Conservation (phyloP, 2,797 vertebrate genomes). For the Cercopithecus petaurista region DNA sequence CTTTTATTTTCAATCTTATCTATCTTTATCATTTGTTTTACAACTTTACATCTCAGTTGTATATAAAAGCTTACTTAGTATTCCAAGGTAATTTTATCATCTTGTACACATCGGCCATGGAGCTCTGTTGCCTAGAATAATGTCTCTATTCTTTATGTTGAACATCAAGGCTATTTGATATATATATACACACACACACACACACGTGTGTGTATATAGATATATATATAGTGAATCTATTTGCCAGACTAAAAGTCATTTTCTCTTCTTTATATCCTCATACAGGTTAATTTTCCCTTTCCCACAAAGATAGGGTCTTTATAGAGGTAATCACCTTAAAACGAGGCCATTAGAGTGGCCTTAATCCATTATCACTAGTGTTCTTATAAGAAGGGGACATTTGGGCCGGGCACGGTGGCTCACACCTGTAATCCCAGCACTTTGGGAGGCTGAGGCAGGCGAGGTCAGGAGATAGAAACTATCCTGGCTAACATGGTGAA, state of each 20-base stretch:
- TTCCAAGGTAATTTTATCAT: neutral
- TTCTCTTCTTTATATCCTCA: neutral
- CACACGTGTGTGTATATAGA: too few relatives aligned
- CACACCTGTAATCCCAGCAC: too few relatives aligned
- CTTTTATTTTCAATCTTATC: neutral
- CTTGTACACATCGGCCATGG: too few relatives aligned
- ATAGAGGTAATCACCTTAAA: neutral
- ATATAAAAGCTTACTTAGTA: neutral
- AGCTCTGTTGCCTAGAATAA: neutral
- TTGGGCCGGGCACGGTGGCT: too few relatives aligned
- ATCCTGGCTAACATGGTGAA: too few relatives aligned
- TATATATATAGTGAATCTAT: neutral
- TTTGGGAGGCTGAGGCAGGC: too few relatives aligned
- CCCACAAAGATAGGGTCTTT: neutral
- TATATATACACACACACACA: neutral
- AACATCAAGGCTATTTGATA: neutral
- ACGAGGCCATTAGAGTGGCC: too few relatives aligned
- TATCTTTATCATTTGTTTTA: neutral
- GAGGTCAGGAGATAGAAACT: too few relatives aligned
- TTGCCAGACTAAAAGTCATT: neutral
- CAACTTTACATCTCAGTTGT: neutral
- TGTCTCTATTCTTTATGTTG: neutral
- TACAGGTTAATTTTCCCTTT: neutral
- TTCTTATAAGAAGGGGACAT: neutral
- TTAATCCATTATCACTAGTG: neutral